Base-by-base conservation (phyloP, 2,113 vertebrate species). In the Alaudala cheleensis region DNA sequence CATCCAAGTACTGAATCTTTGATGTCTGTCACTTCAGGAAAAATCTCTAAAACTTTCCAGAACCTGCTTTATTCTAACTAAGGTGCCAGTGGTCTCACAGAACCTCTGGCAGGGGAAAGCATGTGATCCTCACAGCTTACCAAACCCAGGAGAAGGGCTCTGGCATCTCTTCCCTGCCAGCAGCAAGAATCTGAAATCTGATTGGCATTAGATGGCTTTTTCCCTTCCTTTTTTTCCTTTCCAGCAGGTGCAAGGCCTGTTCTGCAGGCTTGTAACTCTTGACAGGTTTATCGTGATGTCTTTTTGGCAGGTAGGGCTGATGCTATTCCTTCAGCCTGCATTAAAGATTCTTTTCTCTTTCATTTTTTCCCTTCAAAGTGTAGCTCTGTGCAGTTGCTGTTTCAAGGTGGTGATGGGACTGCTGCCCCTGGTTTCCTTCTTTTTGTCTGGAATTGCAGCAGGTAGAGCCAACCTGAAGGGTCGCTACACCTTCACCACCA, bases 241-340 rank as follows among this genome's bases (percentile, higher is more conserved):
- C 65, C 78, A 93, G 94, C 94, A 96, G 95, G 93, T 95, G 95
- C 88, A 93, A 93, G 81, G 92, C 92, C 90, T 91, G 90, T 96
- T 95, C 81, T 93, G 81, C 71, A 94, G 87, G 78, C 89, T 95
- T 2, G 1, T 87, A 91, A 78, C 74, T 96, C 81, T 86, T 93
- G 92, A 90, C 94, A 94, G 74, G 86, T 94, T 95, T 93, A 78
- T 81, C 2, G 0, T 94, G 94, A 96, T 93, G 92, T 44, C 87
- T 96, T 95, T 82, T 95, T 95, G 94, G 94, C 92, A 94, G 94
- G 94, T 96, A 91, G 79, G 64, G 92, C 34, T 62, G 77, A 81
- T 91, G 71, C 82, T 78, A 19, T 66, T 86, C 78, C 24, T 80
- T 90, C 81, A 83, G 87, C 18, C 60, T 90, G 62, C 58, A 10